Evolutionary conservation across 1,140 invertebrate species (phyloP), one percentile per base, ranked within the genome.

Genomic region (Cephus cinctus): DNA sequence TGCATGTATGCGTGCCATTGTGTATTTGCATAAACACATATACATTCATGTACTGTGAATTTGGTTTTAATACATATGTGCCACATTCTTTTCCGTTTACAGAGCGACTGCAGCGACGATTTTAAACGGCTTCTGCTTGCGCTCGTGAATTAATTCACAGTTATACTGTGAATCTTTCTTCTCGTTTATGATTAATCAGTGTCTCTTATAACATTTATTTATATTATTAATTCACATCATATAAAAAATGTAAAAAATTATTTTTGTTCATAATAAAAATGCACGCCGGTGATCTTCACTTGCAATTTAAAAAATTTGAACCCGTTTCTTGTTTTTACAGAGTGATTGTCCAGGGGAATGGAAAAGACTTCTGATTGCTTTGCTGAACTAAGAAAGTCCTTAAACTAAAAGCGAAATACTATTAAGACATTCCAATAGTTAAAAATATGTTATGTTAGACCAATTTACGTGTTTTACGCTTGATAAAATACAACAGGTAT

Each of bases 71-170:
- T n/a, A n/a, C n/a, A 47, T 44, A 25, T 36, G 48, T 45, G 43
- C 48, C 41, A 34, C 47, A 59, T 56, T 63, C 40, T 32, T 30
- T 67, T 67, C 49, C 63, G 51, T 66, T 78, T 76, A 39, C 71
- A 81, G 72, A 78, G 70, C 42, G 82, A 84, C 58, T 83, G 81
- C 48, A 71, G 76, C 56, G 80, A 80, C 5, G 80, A 83, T 59
- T 81, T 80, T 63, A 81, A 81, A 66, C 70, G 75, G 52, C 66
- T 82, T 43, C 63, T 83, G 49, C 66, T 82, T 25, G 69, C 73
- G 25, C 56, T 83, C 42, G 65, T 80, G 58, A 59, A 68, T 65
- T 75, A 71, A 65, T 59, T 61, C 56, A 27, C 43, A 58, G 53
- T 58, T 30, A 15, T n/a, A n/a, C 35, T 35, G 36, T 50, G 14